A percentile compares a stretch with the other conserved stretches of the same genome.
Evolutionary conservation across 2,888 invertebrate genomes (phyloP).

Genomic region (Mantis religiosa): DNA sequence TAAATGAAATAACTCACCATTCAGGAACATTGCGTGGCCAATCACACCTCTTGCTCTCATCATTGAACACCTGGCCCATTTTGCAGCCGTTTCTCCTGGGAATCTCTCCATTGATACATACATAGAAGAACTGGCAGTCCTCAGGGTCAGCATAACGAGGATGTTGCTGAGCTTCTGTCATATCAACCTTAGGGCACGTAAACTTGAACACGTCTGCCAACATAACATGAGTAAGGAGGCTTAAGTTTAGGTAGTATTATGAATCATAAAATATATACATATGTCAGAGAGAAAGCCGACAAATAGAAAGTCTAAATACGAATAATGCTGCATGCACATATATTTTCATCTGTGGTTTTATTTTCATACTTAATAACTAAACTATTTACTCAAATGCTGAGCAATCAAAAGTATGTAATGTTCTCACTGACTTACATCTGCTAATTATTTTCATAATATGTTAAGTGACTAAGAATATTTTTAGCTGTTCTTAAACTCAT

Average conservation of each 20-base stretch:
- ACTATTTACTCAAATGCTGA: too few relatives aligned
- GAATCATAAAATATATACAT: neutral
- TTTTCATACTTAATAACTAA: too few relatives aligned
- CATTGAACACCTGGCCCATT: conserved; percentile 85
- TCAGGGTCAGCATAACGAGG: conserved; percentile 83
- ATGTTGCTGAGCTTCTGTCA: conserved; percentile 68
- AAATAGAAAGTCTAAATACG: neutral
- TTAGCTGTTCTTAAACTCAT: too few relatives aligned
- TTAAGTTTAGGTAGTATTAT: neutral
- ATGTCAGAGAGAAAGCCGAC: too few relatives aligned
- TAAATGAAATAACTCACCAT: conserved; percentile 58
- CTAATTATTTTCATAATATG: too few relatives aligned
- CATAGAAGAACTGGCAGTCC: conserved; percentile 89
- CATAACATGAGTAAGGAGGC: neutral
- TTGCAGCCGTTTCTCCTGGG: conserved; percentile 84
- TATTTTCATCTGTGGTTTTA: too few relatives aligned
- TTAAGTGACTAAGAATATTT: too few relatives aligned
- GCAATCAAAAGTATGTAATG: too few relatives aligned
- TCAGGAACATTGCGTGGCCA: conserved; percentile 85
- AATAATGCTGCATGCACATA: neutral
- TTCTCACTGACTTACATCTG: too few relatives aligned
- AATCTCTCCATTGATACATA: conserved; percentile 82
- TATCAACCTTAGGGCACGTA: conserved; percentile 74
- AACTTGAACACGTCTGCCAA: conserved; percentile 75
- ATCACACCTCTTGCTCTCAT: conserved; percentile 71